Percentiles rank a stretch among this genome's conserved stretches.
phyloP scores from a whole-genome alignment of 1,140 invertebrate species.

The Hermetia illucens region DNA sequence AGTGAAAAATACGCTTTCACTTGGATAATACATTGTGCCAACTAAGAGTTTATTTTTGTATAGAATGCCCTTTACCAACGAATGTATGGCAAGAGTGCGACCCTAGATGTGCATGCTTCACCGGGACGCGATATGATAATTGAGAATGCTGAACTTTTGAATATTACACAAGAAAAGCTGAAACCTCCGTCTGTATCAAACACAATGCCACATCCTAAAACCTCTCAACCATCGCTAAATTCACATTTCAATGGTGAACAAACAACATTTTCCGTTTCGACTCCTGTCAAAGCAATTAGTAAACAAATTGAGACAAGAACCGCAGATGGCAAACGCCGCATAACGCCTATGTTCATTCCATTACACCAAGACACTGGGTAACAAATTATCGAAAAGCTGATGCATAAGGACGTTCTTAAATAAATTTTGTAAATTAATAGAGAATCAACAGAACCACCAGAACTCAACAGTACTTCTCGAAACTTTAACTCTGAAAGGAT shows the following conservation, averaged over 20 bases:
- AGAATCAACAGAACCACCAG: neutral
- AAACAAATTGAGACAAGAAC: constrained; percentile 93
- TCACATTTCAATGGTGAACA: too few species aligned
- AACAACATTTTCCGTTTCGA: too few species aligned
- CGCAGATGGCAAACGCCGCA: constrained; percentile 82
- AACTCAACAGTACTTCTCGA: constrained; percentile 1
- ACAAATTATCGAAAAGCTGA: constrained; percentile 11
- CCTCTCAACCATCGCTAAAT: too few species aligned
- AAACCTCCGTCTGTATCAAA: constrained; percentile 8
- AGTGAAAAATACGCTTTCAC: neutral
- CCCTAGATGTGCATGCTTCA: constrained; percentile 34
- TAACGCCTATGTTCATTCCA: constrained; percentile 91
- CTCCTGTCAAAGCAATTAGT: constrained; percentile 52
- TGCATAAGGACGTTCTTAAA: constrained; percentile 2
- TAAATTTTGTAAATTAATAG: constrained; percentile 5
- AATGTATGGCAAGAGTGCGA: constrained; percentile 69
- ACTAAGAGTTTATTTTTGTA: constrained; percentile 21
- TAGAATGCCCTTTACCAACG: constrained; percentile 67
- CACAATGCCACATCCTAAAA: too few species aligned
- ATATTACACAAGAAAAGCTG: constrained; percentile 35
- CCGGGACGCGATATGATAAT: constrained; percentile 51
- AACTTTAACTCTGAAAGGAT: neutral
- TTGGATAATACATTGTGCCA: too few species aligned
- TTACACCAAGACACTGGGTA: constrained; percentile 45
- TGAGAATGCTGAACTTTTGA: constrained; percentile 68